Conservation (phyloP, 2,888 invertebrate species). For the Zygogramma bicolorata region DNA sequence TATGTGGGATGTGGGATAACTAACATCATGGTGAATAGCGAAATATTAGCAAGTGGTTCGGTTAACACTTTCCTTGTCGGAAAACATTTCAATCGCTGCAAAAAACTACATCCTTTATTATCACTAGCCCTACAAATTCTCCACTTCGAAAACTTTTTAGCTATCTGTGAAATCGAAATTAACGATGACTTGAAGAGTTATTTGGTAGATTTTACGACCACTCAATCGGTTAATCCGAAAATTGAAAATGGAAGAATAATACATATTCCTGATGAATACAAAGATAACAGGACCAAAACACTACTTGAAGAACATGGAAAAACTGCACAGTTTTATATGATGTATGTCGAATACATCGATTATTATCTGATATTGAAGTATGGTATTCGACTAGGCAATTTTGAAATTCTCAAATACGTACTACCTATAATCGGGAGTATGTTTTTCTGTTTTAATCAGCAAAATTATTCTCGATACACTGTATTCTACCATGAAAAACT, state of each 20-base stretch:
- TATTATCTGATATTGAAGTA: constrained; percentile 33
- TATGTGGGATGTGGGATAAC: constrained; percentile 45
- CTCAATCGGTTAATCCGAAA: constrained; percentile 24
- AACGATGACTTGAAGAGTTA: constrained; percentile 19
- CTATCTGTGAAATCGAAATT: too few relatives aligned
- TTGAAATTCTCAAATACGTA: constrained; percentile 41
- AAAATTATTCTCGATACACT: constrained; percentile 42
- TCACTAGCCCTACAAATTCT: constrained; percentile 49
- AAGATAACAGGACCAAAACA: constrained; percentile 34
- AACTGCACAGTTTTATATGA: constrained; percentile 51
- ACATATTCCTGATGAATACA: constrained; percentile 29
- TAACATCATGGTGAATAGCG: constrained; percentile 45
- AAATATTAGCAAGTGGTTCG: constrained; percentile 51
- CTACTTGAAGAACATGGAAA: constrained; percentile 46
- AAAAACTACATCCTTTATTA: constrained; percentile 41
- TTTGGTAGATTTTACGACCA: too few relatives aligned
- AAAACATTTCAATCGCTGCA: constrained; percentile 48
- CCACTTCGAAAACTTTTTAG: constrained; percentile 49
- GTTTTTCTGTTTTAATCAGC: constrained; percentile 41
- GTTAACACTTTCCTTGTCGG: constrained; percentile 47
- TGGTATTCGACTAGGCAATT: constrained; percentile 49
- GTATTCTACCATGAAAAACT: constrained; percentile 41
- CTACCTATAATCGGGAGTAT: constrained; percentile 41
- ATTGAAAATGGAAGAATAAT: constrained; percentile 30
- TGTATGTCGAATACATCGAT: constrained; percentile 38